Conservation (phyloP, 2,888 invertebrate species). For the Meteorus colon region DNA sequence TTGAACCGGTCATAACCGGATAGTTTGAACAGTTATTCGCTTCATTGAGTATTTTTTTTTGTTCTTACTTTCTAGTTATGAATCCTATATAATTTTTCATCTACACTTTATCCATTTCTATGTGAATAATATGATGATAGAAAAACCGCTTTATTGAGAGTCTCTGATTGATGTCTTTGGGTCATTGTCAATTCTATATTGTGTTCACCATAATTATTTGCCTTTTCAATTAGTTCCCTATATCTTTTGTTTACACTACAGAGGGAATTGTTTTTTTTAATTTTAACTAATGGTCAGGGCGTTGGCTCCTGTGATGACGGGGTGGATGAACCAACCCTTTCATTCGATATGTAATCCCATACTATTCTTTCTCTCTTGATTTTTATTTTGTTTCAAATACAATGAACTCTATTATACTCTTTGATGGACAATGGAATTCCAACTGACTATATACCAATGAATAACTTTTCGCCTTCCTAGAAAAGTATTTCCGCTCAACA, state of each 20-base stretch:
- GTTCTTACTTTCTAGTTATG: conserved; percentile 25
- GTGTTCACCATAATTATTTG: not conserved
- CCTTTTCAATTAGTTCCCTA: not conserved
- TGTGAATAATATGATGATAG: not conserved
- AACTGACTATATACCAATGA: conserved; percentile 21
- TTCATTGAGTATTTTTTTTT: not conserved
- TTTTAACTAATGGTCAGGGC: conserved; percentile 31
- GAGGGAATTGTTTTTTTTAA: not conserved
- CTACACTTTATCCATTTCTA: not conserved
- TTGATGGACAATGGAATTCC: conserved; percentile 20
- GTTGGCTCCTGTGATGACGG: conserved; percentile 34
- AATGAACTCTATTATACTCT: conserved; percentile 19
- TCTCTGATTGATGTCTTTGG: not conserved
- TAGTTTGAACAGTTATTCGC: conserved; percentile 41
- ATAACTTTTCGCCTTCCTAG: conserved; percentile 15
- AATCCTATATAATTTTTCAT: conserved; percentile 27
- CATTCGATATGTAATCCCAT: not conserved
- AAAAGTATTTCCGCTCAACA: conserved; percentile 19
- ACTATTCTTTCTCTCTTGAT: not conserved
- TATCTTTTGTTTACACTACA: not conserved
- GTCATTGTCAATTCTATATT: not conserved
- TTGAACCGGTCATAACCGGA: conserved; percentile 62
- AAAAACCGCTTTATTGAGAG: not conserved
- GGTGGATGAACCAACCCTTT: conserved; percentile 38
- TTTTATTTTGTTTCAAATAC: conserved; percentile 13